Evolutionary conservation across 2,888 invertebrate genomes (phyloP).

Genomic region (Netelia melanura): DNA sequence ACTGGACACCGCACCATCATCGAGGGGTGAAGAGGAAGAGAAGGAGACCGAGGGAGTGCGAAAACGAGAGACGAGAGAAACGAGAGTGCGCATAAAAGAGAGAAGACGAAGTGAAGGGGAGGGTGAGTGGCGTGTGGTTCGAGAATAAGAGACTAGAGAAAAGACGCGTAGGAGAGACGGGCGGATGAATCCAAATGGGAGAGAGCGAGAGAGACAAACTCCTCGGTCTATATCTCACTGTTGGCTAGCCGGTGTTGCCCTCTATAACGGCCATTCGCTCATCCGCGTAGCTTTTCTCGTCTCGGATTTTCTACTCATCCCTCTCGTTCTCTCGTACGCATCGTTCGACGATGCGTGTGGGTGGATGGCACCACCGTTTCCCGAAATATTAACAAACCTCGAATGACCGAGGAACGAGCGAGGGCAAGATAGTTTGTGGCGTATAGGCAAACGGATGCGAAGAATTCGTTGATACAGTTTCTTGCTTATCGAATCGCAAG

Average conservation of each 20-base stretch:
- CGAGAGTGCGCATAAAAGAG: not conserved
- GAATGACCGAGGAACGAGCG: constrained; percentile 44
- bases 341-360: constrained; percentile 27
- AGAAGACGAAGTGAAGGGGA: constrained; percentile 3
- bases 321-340: constrained; percentile 39
- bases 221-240: not conserved
- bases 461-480: not conserved
- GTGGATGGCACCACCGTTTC: constrained; percentile 64
- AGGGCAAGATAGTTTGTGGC: not conserved
- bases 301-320: constrained; percentile 37
- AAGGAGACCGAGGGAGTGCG: constrained; percentile 41
- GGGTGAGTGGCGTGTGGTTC: constrained; percentile 20
- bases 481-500: no score
- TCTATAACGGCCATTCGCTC: no score
- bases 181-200: constrained; percentile 35
- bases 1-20: constrained; percentile 69
- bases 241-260: no score
- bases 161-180: constrained; percentile 59
- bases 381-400: constrained; percentile 68
- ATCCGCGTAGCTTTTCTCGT: constrained; percentile 56
- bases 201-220: constrained; percentile 15
- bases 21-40: constrained; percentile 28
- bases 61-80: constrained; percentile 18
- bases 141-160: constrained; percentile 30
- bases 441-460: not conserved